Conservation (phyloP, 2,113 vertebrate species). For the Hyperoodon ampullatus region DNA sequence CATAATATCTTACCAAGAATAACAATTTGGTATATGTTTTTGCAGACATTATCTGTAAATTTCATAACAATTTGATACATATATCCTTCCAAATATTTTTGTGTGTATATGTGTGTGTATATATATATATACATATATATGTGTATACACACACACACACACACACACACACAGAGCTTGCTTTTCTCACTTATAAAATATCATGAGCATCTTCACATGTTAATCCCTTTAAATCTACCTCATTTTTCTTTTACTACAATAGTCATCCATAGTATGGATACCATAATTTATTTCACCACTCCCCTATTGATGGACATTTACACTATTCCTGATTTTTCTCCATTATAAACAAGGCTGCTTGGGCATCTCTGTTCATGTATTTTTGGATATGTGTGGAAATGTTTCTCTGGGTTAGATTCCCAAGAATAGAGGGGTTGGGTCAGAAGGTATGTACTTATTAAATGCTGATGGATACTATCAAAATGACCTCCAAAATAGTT, state of each 20-base stretch:
- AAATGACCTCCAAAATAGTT: not conserved
- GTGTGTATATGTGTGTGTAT: not conserved
- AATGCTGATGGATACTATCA: not conserved
- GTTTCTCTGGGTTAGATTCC: not conserved
- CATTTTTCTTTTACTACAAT: not conserved
- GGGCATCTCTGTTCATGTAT: not conserved
- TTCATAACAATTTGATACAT: not conserved
- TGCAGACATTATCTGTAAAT: not conserved
- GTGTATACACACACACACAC: too few species aligned
- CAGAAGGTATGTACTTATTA: not conserved
- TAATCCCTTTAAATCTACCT: not conserved
- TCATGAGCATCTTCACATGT: not conserved
- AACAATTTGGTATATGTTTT: not conserved
- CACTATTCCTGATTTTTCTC: constrained; percentile 17
- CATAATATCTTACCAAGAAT: not conserved
- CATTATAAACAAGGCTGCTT: not conserved
- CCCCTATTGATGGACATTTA: not conserved
- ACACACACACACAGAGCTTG: not conserved
- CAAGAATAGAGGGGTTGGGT: not conserved
- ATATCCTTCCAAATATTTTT: not conserved
- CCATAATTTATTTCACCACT: not conserved
- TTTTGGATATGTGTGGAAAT: not conserved
- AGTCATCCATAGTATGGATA: not conserved
- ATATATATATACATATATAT: not conserved
- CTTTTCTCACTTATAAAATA: constrained; percentile 2